Evolutionary conservation across 2,888 invertebrate genomes (phyloP), one percentile per base, ranked within the genome.

Genomic region (Hypercompe scribonia): DNA sequence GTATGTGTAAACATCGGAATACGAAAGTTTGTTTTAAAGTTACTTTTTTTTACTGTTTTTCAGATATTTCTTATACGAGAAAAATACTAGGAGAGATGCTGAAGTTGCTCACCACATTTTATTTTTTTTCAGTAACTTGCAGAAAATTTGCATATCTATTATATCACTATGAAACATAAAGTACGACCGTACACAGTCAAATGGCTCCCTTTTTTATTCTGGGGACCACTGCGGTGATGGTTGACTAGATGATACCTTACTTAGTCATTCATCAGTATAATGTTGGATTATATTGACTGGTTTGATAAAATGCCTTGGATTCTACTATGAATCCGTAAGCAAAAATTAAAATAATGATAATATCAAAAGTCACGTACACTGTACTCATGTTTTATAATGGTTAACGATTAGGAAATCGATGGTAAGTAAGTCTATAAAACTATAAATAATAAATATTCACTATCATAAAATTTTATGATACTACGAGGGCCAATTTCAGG

Each of bases 391-490:
- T 80, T 74, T 79, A 86, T 84, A 85, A 84, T 86, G 75, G 83
- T 78, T 82, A 77, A 81, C 78, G 81, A 81, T 81, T 84, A 79
- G 82, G 80, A 86, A 88, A 88, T 89, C 88, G 86, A 89, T 90
- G 87, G 87, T 85, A 89, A 87, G 88, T 85, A 89, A 83, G 86
- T 86, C 89, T 90, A 90, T 92, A 90, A 91, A 92, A 92, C 93
- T 92, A 92, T 93, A 94, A 93, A 94, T 93, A 92, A 93, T 92
- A 94, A 93, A 94, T 93, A 92, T 93, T 92, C 90, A 89, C 88
- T 84, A 88, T 87, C 90, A 90, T 94, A 94, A 93, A 94, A 92
- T 93, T 94, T 94, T 94, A 95, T 93, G 92, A 88, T 83, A 86
- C 88, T 86, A 86, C 89, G 91, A 89, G 89, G 86, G 86, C 86